Evolutionary conservation across 2,888 invertebrate species (phyloP), one percentile per base, ranked within the genome.

Genomic region (Chymomyza caudatula): DNA sequence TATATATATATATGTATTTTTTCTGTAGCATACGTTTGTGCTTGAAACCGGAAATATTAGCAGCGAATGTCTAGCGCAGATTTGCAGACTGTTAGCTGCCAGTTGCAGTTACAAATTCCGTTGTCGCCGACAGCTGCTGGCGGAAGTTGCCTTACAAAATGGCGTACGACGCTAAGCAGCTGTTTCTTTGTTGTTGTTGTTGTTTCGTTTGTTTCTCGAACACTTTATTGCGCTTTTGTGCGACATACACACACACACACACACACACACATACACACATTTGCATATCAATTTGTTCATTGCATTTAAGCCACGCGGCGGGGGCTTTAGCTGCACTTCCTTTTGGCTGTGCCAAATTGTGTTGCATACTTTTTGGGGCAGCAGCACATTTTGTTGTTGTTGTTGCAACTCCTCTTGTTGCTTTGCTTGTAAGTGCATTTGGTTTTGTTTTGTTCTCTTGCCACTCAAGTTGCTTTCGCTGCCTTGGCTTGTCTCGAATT

Each of bases 231-330:
- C 29, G 29, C 29, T 37, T 37, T 37, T 37, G 29, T 37, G 29
- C 11, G 29, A 1, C 29, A 37, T 29, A 59, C 20, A 65, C 44
- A 17, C 56, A 57, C 56, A 60, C 20, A 52, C 56, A 57, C 17
- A 29, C 25, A 44, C 15, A 43, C 42, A 53, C n/a, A 2, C 54
- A 54, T 49, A 47, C 57, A 54, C 67, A 69, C 74, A 79, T 84
- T 75, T 78, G 70, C 87, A 80, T 80, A 86, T 86, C 79, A 80
- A 80, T 80, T 80, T 80, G 79, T 85, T 80, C 47, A 47, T 47
- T 70, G 70, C 73, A 78, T 85, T 86, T 47, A 47, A 47, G 29
- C 29, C 11, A 37, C 29, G 29, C 29, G 29, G 25, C 25, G 25
- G 29, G 11, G 11, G 29, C 29, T 37, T 37, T 37, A 37, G 29